Evolutionary conservation across 2,888 invertebrate genomes (phyloP), one percentile per base, ranked within the genome.

Genomic region (Hybos culiciformis): DNA sequence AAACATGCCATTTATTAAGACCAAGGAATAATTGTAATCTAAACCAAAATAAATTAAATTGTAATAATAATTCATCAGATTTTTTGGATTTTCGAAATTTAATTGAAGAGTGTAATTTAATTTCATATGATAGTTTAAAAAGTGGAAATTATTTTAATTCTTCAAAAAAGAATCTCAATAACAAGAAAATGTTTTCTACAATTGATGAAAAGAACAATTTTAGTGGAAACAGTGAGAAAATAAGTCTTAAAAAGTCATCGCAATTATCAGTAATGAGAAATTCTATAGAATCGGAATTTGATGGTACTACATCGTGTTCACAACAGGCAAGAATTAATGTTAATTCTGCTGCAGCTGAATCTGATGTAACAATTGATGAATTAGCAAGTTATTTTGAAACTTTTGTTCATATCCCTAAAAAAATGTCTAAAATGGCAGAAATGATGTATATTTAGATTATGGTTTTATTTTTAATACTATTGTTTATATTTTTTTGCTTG

Each of bases 361-460:
- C 83, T 67, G 92, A 93, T 71, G 78, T 90, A 41, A 90, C 88
- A 37, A 92, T 92, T 55, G 90, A 91, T 64, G 94, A 94, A 69
- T 71, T 94, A 55, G 92, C 93, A 48, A 84, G 90, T 63, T 94
- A 94, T 68, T 91, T 94, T 66, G 93, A 94, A 69, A 86, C 90
- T 49, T 80, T 87, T 70, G 87, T 93, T 52, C 86, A 93, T 73
- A 92, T 94, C 72, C 93, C 93, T 51, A 91, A 91, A 69, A 93
- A 94, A 67, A 94, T 94, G 93, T 92, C 92, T 38, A 79, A 83
- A 45, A 93, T 93, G 93, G 93, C 93, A 46, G 92, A 93, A 72
- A 92, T 92, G 91, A 94, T 93, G 93, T 94, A 94, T 63, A 92
- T 90, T 69, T 87, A 74, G 75, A 36, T n/a, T 26, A 26, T n/a